Conservation (phyloP, 2,797 vertebrate genomes). For the Peromyscus eremicus region DNA sequence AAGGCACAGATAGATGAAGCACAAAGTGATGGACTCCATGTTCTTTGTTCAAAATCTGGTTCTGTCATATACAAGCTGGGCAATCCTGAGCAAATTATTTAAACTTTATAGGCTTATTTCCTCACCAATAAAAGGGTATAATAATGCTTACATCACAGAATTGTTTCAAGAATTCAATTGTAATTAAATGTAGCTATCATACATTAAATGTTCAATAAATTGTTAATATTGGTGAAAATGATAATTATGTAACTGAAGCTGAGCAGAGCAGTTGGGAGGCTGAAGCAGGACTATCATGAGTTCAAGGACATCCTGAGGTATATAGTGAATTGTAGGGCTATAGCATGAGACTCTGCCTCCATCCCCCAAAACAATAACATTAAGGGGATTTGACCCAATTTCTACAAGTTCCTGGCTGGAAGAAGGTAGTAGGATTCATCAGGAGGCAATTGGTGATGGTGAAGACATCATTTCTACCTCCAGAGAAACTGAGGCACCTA, state of each 20-base stretch:
- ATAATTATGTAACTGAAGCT: not conserved
- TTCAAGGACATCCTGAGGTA: not conserved
- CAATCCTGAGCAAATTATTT: slow-evolving; percentile 35
- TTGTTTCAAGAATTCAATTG: not conserved
- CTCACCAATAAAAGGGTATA: not conserved
- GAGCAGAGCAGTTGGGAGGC: not conserved
- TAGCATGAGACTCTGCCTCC: not conserved
- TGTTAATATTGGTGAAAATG: slow-evolving; percentile 3
- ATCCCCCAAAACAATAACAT: not conserved
- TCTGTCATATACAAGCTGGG: not conserved
- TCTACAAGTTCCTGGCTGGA: not conserved
- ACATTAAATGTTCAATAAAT: not conserved
- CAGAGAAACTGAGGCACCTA: slow-evolving; percentile 13
- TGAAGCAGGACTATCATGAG: not conserved
- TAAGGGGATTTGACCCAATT: not conserved
- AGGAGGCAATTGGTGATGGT: not conserved
- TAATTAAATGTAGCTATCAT: slow-evolving; percentile 9
- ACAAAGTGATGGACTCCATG: not conserved
- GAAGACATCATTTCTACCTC: not conserved
- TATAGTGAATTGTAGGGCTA: not conserved
- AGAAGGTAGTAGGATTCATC: not conserved
- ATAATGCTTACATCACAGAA: not conserved
- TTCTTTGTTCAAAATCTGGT: not conserved
- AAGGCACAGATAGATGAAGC: not conserved
- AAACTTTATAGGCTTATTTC: not conserved